These are phyloP conservation scores for Idaea biselata DNA, from an alignment of 2,888 invertebrate genomes.

Conservation along the genomic window DNA sequence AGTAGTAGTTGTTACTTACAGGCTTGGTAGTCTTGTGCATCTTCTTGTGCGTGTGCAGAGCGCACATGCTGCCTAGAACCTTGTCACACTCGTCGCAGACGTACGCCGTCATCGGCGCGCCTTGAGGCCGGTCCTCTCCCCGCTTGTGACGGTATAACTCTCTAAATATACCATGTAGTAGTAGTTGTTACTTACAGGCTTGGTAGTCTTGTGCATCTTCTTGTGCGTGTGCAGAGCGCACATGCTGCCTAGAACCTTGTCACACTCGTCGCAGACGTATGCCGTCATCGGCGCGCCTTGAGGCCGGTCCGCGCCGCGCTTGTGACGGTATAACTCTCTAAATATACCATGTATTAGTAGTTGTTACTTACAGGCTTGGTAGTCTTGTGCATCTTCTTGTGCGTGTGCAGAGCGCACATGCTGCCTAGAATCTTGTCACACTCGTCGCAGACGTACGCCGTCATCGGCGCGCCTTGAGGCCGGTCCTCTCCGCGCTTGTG, in stretches of 20 bases:
- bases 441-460: constrained; percentile 78
- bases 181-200: constrained; percentile 62
- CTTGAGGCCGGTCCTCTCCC: constrained; percentile 66
- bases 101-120: constrained; percentile 68
- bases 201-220: constrained; percentile 78
- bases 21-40: constrained; percentile 79
- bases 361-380: constrained; percentile 69
- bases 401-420: constrained; percentile 75
- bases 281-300: constrained; percentile 65
- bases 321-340: constrained; percentile 70
- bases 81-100: constrained; percentile 81
- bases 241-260: constrained; percentile 79
- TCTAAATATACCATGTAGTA: not conserved
- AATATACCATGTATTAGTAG: not conserved
- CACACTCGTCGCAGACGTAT: constrained; percentile 80
- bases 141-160: constrained; percentile 33
- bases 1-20: too few relatives aligned
- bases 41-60: constrained; percentile 78
- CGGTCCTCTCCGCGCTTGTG: constrained; percentile 73
- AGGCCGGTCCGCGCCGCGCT: constrained; percentile 69
- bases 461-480: constrained; percentile 60
- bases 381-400: constrained; percentile 79
- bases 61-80: constrained; percentile 76
- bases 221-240: constrained; percentile 77
- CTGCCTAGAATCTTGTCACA: constrained; percentile 81